Conservation (phyloP, 2,888 invertebrate genomes). For the Dioctria linearis region DNA sequence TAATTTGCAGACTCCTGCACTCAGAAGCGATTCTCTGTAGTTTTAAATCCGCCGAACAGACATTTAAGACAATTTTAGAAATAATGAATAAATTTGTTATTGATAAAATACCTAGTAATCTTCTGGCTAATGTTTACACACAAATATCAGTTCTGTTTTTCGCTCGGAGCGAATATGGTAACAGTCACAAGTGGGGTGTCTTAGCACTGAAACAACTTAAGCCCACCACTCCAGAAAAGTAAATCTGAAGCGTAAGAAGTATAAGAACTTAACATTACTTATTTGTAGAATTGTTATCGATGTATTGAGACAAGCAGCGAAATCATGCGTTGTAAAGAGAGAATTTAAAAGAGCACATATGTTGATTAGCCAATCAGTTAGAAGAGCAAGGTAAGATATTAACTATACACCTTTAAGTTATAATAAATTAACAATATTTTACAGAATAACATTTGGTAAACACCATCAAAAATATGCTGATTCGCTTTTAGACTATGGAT, state of each 20-base stretch:
- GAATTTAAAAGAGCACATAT: slow-evolving; percentile 87
- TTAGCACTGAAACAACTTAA: slow-evolving; percentile 81
- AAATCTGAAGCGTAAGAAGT: slow-evolving; percentile 12
- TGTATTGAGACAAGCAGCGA: slow-evolving; percentile 88
- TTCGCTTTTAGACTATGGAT: slow-evolving; percentile 90
- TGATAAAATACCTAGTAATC: slow-evolving; percentile 70
- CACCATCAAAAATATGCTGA: slow-evolving; percentile 89
- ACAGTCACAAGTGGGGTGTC: slow-evolving; percentile 84
- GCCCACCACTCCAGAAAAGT: slow-evolving; percentile 77
- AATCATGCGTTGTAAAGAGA: slow-evolving; percentile 91
- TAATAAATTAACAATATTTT: slow-evolving; percentile 3
- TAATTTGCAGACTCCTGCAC: slow-evolving; percentile 80
- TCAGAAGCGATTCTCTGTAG: slow-evolving; percentile 87
- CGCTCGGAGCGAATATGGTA: slow-evolving; percentile 89
- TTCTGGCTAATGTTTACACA: slow-evolving; percentile 82
- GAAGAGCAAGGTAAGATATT: slow-evolving; percentile 67
- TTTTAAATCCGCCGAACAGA: slow-evolving; percentile 83
- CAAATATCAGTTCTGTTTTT: slow-evolving; percentile 89
- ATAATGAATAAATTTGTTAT: slow-evolving; percentile 72
- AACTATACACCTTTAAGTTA: not conserved
- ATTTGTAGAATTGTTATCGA: slow-evolving; percentile 80
- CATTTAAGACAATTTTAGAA: slow-evolving; percentile 76
- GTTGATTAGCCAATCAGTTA: slow-evolving; percentile 86
- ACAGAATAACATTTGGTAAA: slow-evolving; percentile 72
- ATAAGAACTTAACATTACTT: slow-evolving; percentile 44